Percentiles rank a stretch among this genome's conserved stretches.
These are phyloP conservation scores for Platysternon megacephalum DNA, from an alignment of 2,113 vertebrate genomes.

Conservation along the genomic window DNA sequence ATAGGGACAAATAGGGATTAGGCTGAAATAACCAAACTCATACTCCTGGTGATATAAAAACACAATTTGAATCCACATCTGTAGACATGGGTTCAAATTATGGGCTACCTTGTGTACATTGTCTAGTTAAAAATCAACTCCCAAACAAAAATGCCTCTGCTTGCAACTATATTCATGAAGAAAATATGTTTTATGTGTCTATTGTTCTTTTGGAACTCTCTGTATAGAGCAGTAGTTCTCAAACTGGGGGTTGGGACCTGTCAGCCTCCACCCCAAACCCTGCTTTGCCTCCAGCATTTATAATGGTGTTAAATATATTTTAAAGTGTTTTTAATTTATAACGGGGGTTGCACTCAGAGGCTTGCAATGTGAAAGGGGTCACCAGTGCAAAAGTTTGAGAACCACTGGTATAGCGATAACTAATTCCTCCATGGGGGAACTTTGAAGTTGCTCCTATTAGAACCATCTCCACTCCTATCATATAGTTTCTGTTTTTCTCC, in stretches of 20 bases:
- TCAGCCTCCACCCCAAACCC: no score
- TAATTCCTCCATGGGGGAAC: background rate
- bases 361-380: no score
- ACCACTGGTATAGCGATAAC: background rate
- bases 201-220: background rate
- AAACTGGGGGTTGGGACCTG: no score
- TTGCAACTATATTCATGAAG: background rate
- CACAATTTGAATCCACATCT: background rate
- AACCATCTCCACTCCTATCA: background rate
- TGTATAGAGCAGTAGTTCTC: background rate
- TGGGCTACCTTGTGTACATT: background rate
- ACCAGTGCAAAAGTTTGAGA: no score
- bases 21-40: background rate
- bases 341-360: no score
- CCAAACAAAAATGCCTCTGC: background rate
- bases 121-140: background rate
- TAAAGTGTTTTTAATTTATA: no score
- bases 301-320: no score
- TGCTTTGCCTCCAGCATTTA: no score
- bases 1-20: background rate
- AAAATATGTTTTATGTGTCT: background rate
- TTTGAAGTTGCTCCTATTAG: background rate
- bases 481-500: constrained; percentile 13
- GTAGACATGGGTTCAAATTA: background rate
- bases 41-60: background rate